Evolutionary conservation across 2,113 vertebrate species (phyloP), one percentile per base, ranked within the genome.

Genomic region (Columba janthina): DNA sequence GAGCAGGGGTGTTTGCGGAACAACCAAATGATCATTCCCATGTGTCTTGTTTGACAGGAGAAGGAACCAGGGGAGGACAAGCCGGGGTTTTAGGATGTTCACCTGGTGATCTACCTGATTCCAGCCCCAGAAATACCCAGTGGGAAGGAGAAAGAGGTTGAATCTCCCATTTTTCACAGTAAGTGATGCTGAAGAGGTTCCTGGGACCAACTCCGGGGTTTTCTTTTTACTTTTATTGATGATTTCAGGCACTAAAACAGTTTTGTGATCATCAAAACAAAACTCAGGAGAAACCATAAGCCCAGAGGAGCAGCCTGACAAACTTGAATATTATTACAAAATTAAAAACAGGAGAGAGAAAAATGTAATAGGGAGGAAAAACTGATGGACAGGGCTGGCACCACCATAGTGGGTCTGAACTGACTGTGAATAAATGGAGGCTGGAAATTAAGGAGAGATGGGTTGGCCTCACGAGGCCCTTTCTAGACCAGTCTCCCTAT

Each of bases 21-120:
- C 24, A 50, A 8, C 18, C 2, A 20, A 60, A 64, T 34, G 66
- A 1, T 10, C 21, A 4, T 22, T 40, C 24, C 2, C 13, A 1
- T 40, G n/a, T 6, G 14, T 15, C 31, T 15, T 6, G 8, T 19
- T 60, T 15, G 32, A 11, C 2, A 34, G 69, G 36, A 32, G 60
- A 8, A 72, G 25, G 40, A 15, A 44, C 15, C 24, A 4, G 15
- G 44, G 22, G 38, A 29, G 8, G 19, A 50, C 42, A 38, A 16
- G 5, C 26, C 15, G 48, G 46, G 19, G 13, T 15, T 44, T 48
- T 2, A 9, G 48, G 65, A 11, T 0, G 2, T 53, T 77, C 53
- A 53, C 10, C 20, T 2, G 2, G 64, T 4, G 15, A 12, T 19
- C 64, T 11, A 9, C 42, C 17, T 17, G 42, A 46, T 46, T 46